A percentile compares a stretch with the other conserved stretches of the same genome.
Conservation (phyloP, 1,140 invertebrate species). For the Diploscapter pachys region DNA sequence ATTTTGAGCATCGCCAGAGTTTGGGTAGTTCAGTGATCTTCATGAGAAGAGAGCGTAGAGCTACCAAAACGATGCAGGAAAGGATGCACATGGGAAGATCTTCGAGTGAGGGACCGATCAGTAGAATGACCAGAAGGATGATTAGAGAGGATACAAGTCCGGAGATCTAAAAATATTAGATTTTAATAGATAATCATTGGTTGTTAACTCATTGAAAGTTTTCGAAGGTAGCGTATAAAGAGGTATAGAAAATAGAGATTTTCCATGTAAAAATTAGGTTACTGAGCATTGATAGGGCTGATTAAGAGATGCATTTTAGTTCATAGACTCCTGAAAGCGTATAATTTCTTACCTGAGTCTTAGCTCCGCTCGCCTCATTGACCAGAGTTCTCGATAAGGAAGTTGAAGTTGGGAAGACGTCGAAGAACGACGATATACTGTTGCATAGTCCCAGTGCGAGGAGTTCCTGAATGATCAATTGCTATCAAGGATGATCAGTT, state of each 20-base stretch:
- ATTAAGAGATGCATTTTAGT: too few species aligned
- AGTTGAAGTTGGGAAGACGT: conserved; percentile 61
- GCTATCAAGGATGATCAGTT: neutral
- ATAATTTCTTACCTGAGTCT: conserved; percentile 48
- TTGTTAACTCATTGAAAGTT: conserved; percentile 2
- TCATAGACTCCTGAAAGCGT: too few species aligned
- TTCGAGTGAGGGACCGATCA: conserved; percentile 61
- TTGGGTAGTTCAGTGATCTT: conserved; percentile 16
- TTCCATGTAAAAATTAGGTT: too few species aligned
- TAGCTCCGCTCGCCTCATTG: conserved; percentile 62
- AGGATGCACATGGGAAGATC: conserved; percentile 60
- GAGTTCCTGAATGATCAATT: conserved; percentile 61
- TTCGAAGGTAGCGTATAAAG: neutral
- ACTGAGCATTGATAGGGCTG: too few species aligned
- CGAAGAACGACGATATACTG: conserved; percentile 63
- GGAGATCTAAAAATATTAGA: conserved; percentile 32
- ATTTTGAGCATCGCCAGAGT: conserved; percentile 26
- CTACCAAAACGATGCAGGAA: conserved; percentile 27
- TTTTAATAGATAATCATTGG: conserved; percentile 22
- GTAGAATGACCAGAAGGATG: conserved; percentile 63
- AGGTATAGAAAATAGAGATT: neutral
- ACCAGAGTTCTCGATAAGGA: conserved; percentile 60
- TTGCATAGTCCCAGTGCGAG: conserved; percentile 63
- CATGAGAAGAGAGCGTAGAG: conserved; percentile 15
- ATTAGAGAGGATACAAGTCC: conserved; percentile 42